Percentiles rank a stretch among this genome's conserved stretches.
Conservation (phyloP, 1,140 invertebrate genomes). For the Popillia japonica region DNA sequence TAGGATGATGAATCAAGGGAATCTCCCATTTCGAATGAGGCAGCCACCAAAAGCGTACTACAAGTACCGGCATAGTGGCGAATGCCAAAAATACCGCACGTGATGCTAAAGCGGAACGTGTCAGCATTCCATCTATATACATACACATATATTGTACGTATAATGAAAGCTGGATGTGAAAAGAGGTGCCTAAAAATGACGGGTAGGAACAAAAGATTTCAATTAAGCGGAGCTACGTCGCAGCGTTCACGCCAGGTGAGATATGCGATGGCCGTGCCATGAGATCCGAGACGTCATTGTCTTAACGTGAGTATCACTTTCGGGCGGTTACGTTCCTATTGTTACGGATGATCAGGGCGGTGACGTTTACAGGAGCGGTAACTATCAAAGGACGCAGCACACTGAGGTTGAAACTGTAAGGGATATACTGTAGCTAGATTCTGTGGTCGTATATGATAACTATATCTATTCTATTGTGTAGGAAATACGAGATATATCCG, state of each 20-base stretch:
- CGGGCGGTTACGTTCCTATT: slow-evolving; percentile 6
- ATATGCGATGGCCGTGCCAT: neutral
- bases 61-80: too few relatives aligned
- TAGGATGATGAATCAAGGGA: too few relatives aligned
- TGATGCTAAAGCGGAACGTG: too few relatives aligned
- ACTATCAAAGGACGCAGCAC: neutral
- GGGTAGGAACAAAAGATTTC: neutral
- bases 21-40: too few relatives aligned
- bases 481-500: neutral
- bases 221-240: neutral
- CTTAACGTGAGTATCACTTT: slow-evolving; percentile 5
- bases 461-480: neutral
- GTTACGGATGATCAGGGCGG: neutral
- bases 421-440: neutral
- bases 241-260: neutral
- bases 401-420: neutral
- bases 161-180: neutral
- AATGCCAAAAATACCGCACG: too few relatives aligned
- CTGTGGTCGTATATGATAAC: neutral
- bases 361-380: slow-evolving; percentile 1
- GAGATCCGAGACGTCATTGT: neutral
- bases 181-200: neutral
- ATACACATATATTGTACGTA: too few relatives aligned
- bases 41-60: too few relatives aligned
- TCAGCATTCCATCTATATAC: too few relatives aligned